Conservation (phyloP, 2,113 vertebrate genomes). For the Eonycteris spelaea region DNA sequence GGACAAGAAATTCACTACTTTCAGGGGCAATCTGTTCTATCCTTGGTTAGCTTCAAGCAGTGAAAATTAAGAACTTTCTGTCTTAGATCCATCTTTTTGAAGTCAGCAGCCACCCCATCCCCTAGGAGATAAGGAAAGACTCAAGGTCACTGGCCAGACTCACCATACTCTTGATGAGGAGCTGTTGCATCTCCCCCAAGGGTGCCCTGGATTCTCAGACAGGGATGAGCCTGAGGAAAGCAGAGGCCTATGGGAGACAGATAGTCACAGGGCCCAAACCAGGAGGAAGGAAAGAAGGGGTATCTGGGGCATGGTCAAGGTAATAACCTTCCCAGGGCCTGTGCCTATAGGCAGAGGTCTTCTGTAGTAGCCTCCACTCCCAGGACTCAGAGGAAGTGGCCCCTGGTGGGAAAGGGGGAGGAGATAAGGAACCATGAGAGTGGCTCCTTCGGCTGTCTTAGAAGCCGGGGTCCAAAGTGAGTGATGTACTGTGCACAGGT, state of each 20-base stretch:
- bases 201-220: constrained; percentile 81
- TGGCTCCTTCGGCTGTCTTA: not conserved
- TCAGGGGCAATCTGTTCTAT: not conserved
- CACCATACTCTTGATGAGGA: constrained; percentile 71
- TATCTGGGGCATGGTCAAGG: not conserved
- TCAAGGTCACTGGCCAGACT: not conserved
- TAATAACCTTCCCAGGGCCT: not conserved
- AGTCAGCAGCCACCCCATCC: not conserved
- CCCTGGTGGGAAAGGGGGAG: not conserved
- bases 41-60: not conserved
- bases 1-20: not conserved
- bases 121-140: not conserved
- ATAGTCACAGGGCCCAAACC: not conserved
- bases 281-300: not conserved
- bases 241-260: not conserved
- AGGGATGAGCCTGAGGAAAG: constrained; percentile 80
- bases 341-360: not conserved
- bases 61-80: not conserved
- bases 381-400: not conserved
- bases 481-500: not conserved
- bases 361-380: not conserved
- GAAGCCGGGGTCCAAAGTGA: not conserved
- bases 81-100: not conserved
- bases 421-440: accelerated
- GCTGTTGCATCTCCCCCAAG: constrained; percentile 55